Evolutionary conservation across 2,113 vertebrate genomes (phyloP).

Genomic region (Halichoeres trimaculatus): DNA sequence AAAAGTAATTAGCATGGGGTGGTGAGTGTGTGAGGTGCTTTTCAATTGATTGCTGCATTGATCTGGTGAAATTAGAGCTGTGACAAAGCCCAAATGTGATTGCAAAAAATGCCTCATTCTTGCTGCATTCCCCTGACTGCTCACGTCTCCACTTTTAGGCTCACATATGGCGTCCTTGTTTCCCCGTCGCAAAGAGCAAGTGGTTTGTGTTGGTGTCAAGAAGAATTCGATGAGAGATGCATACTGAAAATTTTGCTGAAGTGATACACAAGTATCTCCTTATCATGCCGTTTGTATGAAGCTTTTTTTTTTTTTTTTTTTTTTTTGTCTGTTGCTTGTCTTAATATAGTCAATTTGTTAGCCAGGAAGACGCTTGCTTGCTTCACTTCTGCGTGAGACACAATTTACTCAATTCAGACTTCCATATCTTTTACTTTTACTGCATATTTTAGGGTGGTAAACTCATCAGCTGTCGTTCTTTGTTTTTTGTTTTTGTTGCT

Average conservation of each 20-base stretch:
- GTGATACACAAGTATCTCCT: neutral
- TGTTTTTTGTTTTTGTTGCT: no score
- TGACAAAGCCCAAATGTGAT: slow-evolving; percentile 32
- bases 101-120: slow-evolving; percentile 23
- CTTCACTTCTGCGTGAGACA: no score
- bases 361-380: no score
- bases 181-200: slow-evolving; percentile 5
- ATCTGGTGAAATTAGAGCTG: slow-evolving; percentile 51
- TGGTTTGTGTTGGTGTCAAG: slow-evolving; percentile 31
- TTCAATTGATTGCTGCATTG: slow-evolving; percentile 52
- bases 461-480: no score
- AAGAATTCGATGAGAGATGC: slow-evolving; percentile 7
- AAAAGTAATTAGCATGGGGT: slow-evolving; percentile 51
- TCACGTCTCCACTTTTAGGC: neutral
- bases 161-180: neutral
- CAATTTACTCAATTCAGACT: no score
- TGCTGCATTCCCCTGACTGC: slow-evolving; percentile 4
- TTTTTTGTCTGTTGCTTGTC: no score
- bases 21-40: slow-evolving; percentile 36
- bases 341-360: no score
- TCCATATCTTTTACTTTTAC: no score
- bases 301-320: no score
- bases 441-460: no score
- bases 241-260: neutral
- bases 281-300: no score